Evolutionary conservation across 2,113 vertebrate species (phyloP).

Genomic region (Macaca fascicularis): T2T-MFA8v1.1 NC_088386.1:123311501-123312000

Average conservation of each 20-base stretch:
- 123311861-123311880: too few relatives aligned
- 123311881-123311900: too few relatives aligned
- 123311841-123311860: too few relatives aligned
- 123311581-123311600: background rate
- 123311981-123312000: too few relatives aligned
- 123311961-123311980: too few relatives aligned
- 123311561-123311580: background rate
- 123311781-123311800: too few relatives aligned
- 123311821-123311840: too few relatives aligned
- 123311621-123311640: background rate
- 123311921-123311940: too few relatives aligned
- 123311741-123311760: background rate
- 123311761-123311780: fast-evolving
- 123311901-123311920: too few relatives aligned
- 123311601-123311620: background rate
- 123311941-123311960: too few relatives aligned
- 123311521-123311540: background rate
- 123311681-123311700: background rate
- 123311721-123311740: background rate
- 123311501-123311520: background rate
- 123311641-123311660: background rate
- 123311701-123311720: background rate
- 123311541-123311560: background rate
- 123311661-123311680: background rate
- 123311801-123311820: too few relatives aligned